phyloP scores from a whole-genome alignment of 2,888 invertebrate species.

The Isoperla grammatica region DNA sequence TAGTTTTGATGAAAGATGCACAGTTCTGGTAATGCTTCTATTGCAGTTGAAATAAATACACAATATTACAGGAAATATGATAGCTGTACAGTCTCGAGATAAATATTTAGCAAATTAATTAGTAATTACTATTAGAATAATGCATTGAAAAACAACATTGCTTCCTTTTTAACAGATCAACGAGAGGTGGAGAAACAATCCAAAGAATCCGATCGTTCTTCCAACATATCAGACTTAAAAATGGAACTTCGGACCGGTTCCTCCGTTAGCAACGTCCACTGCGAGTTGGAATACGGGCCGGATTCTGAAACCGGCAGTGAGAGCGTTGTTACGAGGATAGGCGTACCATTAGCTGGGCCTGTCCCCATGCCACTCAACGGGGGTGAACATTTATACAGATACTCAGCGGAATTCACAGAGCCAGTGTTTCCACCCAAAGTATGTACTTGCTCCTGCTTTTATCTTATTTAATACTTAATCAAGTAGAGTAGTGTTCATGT shows the following conservation, averaged over 20 bases:
- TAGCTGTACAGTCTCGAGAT: too few species aligned
- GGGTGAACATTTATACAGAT: slow-evolving; percentile 46
- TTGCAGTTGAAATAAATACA: too few species aligned
- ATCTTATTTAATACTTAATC: too few species aligned
- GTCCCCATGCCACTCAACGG: slow-evolving; percentile 56
- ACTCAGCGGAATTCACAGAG: slow-evolving; percentile 66
- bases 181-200: slow-evolving; percentile 54
- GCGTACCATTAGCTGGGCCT: slow-evolving; percentile 71
- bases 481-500: too few species aligned
- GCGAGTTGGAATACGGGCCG: slow-evolving; percentile 48
- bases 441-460: slow-evolving; percentile 41
- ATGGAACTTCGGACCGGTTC: slow-evolving; percentile 80
- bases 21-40: too few species aligned
- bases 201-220: slow-evolving; percentile 74
- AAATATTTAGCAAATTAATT: too few species aligned
- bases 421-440: slow-evolving; percentile 72
- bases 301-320: slow-evolving; percentile 58
- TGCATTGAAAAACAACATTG: slow-evolving; percentile 5
- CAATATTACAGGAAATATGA: too few species aligned
- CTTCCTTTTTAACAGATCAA: slow-evolving; percentile 43
- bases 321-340: slow-evolving; percentile 48
- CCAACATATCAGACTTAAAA: slow-evolving; percentile 88
- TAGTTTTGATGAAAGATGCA: too few species aligned
- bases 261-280: slow-evolving; percentile 61
- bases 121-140: too few species aligned